Evolutionary conservation across 2,888 invertebrate genomes (phyloP).

Genomic region (Tenthredo scrophulariae): DNA sequence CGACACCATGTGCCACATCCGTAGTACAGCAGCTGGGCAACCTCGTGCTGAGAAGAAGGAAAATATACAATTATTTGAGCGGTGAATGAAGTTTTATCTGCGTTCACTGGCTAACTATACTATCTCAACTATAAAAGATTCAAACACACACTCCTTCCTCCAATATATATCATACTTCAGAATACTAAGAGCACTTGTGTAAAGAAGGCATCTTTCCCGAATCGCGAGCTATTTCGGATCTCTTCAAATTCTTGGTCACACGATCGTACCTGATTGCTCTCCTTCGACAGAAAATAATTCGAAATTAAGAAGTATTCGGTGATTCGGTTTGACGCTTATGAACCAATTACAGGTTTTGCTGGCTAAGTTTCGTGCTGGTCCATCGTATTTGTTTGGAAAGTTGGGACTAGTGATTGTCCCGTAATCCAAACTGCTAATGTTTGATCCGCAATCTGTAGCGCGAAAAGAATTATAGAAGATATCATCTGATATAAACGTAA

Average conservation of each 20-base stretch:
- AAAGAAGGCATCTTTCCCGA: background rate
- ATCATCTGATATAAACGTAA: conserved; percentile 36
- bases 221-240: background rate
- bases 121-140: background rate
- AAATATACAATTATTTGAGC: background rate
- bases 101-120: background rate
- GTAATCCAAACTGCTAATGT: conserved; percentile 91
- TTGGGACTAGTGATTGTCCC: conserved; percentile 94
- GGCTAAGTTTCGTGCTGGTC: conserved; percentile 88
- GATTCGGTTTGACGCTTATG: conserved; percentile 91
- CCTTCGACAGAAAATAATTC: conserved; percentile 97
- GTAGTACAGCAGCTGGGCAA: conserved; percentile 94
- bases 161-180: background rate
- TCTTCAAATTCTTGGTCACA: conserved; percentile 73
- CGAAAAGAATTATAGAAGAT: conserved; percentile 7
- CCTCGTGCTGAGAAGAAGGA: conserved; percentile 85
- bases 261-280: conserved; percentile 87
- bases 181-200: background rate
- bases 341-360: conserved; percentile 98
- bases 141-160: background rate
- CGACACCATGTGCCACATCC: conserved; percentile 92
- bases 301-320: conserved; percentile 94
- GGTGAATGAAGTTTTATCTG: background rate
- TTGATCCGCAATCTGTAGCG: conserved; percentile 91
- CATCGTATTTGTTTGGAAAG: conserved; percentile 94